Evolutionary conservation across 2,113 vertebrate genomes (phyloP), one percentile per base, ranked within the genome.

Genomic region (Uropsilus gracilis): DNA sequence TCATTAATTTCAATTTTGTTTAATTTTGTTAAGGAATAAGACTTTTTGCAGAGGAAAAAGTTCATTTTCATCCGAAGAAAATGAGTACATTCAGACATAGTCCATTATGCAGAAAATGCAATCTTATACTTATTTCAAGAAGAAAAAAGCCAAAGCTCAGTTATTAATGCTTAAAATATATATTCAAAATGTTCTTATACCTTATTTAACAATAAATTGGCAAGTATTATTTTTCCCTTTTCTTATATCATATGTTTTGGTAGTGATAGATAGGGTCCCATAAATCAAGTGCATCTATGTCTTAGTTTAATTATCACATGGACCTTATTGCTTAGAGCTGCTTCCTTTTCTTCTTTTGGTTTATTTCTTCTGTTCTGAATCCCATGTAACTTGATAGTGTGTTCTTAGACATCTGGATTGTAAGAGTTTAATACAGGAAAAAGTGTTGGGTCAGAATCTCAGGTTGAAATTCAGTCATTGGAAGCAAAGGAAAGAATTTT

Each of bases 1-100:
- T 94, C 44, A 92, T 75, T 94, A 90, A 90, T 93, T 96, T 86
- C 44, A 94, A 57, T 86, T 87, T 77, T 75, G 2, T 46, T 30
- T 50, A 72, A 57, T 28, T 34, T 77, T 95, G 85, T 69, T 64
- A 22, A 87, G 6, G 32, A 18, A 64, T 83, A 68, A 72, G 26
- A 9, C 18, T 63, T 88, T 92, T 89, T 83, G 18, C 3, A 86
- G 73, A 22, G 44, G 28, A 9, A n/a, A 72, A 90, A 80, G 20
- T 55, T 8, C 53, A 90, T 50, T 96, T 89, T 86, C 91, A 89
- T 86, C 30, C 72, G 59, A 92, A 94, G 48, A 26, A 73, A 66
- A 90, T 59, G 24, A 48, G 22, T 72, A 73, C 55, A 64, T 86
- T 69, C 72, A 24, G 42, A 6, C 10, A 32, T 80, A 78, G 82